Evolutionary conservation across 2,888 invertebrate species (phyloP), one percentile per base, ranked within the genome.

Genomic region (Rhogogaster chlorosoma): DNA sequence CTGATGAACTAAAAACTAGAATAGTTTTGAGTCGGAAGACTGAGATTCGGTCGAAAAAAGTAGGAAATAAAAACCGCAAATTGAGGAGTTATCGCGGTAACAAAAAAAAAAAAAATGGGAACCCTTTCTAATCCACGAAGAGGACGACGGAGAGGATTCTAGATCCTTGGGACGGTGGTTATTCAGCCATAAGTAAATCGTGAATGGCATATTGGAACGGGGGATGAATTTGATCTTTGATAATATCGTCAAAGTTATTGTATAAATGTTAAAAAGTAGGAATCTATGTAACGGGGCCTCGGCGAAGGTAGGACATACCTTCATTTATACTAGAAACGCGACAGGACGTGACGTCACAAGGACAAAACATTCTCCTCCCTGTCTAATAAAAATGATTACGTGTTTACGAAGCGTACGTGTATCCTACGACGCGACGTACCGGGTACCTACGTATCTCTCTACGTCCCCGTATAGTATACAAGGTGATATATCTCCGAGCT

Each of bases 321-420:
- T 77, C 53, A 53, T 77, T 38, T 38, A 64, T 32, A 61, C 38
- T 38, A 67, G 45, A 89, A 89, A 90, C 88, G 88, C 86, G 90
- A 89, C 91, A 89, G 90, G 90, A 91, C 89, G 88, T 91, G 90
- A 91, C 90, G 90, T 90, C 89, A 89, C 90, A 91, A 91, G 91
- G 91, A 88, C 90, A 88, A 86, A 87, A 88, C 87, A 88, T 88
- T 89, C 87, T 88, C 87, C 83, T 83, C 86, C 85, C 80, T 67
- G 73, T 71, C 73, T 73, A 57, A 75, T 84, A 73, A 85, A 85
- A 85, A 85, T 83, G 64, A 83, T 83, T 83, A 83, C 83, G 83
- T 67, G 83, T 83, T 70, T 67, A 67, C 67, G 45, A 64, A 45
- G 67, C 42, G 83, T 67, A 83, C 38, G 26, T 57, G 22, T 83